Evolutionary conservation across 2,113 vertebrate species (phyloP).

Genomic region (Dermatemys mawii): DNA sequence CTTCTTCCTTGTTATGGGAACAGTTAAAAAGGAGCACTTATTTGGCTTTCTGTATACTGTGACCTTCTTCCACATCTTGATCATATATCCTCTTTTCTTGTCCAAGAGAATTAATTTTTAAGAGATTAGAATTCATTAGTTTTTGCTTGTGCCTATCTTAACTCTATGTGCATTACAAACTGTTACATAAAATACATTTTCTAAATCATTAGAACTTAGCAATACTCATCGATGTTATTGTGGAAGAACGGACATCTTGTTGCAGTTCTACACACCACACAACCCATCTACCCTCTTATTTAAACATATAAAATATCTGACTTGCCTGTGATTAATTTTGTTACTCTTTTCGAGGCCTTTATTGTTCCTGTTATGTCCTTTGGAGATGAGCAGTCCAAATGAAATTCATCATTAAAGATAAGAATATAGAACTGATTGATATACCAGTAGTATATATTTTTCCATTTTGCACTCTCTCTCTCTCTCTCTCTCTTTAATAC

Average conservation of each 20-base stretch:
- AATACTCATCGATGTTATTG: neutral
- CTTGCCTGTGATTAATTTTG: neutral
- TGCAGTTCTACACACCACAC: neutral
- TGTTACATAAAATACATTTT: neutral
- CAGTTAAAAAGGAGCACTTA: neutral
- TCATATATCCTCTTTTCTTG: accelerated
- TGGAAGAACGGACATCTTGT: neutral
- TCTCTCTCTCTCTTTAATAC: accelerated
- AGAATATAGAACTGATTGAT: neutral
- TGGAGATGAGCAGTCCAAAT: neutral
- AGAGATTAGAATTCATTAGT: neutral
- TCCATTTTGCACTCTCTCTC: neutral
- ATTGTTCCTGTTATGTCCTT: neutral
- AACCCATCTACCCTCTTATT: neutral
- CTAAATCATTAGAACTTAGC: neutral
- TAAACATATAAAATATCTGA: neutral
- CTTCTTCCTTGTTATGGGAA: neutral
- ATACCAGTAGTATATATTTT: neutral
- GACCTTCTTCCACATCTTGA: neutral
- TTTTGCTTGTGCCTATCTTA: neutral
- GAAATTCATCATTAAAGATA: neutral
- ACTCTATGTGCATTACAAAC: neutral
- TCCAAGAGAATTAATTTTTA: neutral
- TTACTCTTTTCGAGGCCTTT: neutral
- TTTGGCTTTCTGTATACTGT: neutral